These are phyloP conservation scores for Anguilla rostrata DNA, from an alignment of 2,113 vertebrate species.

Conservation along the genomic window DNA sequence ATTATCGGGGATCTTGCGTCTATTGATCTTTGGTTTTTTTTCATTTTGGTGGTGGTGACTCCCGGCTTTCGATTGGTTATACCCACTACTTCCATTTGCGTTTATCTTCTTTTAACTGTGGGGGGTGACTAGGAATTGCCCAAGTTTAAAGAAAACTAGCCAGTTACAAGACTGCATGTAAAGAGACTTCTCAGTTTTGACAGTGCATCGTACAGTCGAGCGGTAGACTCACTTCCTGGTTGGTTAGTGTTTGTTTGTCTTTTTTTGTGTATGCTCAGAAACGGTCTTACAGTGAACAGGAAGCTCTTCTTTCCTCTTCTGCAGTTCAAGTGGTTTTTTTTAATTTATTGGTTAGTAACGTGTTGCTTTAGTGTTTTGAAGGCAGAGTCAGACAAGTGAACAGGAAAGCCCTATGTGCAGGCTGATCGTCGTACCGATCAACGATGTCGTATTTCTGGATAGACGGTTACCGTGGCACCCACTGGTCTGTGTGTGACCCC, in stretches of 20 bases:
- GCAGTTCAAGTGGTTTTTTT: slow-evolving; percentile 30
- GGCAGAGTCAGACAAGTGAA: neutral
- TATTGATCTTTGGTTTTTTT: neutral
- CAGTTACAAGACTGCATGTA: neutral
- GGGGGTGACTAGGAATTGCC: neutral
- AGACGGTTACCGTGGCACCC: slow-evolving; percentile 22
- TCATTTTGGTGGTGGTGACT: neutral
- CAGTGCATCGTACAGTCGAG: neutral
- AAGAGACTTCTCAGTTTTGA: neutral
- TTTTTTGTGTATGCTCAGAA: slow-evolving; percentile 16
- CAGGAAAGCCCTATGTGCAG: slow-evolving; percentile 17
- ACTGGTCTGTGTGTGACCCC: slow-evolving; percentile 19
- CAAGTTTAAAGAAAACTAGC: neutral
- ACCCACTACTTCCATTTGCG: neutral
- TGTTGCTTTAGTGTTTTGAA: neutral
- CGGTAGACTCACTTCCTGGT: slow-evolving; percentile 33
- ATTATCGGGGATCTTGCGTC: neutral
- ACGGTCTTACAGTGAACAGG: slow-evolving; percentile 30
- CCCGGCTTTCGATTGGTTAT: neutral
- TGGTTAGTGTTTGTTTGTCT: slow-evolving; percentile 9
- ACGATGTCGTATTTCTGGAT: neutral
- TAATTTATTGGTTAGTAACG: neutral
- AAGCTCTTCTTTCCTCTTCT: slow-evolving; percentile 35
- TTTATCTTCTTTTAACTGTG: neutral
- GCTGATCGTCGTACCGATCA: neutral